A percentile compares a stretch with the other conserved stretches of the same genome.
These are phyloP conservation scores for Pangasius sanitwongsei DNA, from an alignment of 2,797 vertebrate genomes.

Conservation along the genomic window DNA sequence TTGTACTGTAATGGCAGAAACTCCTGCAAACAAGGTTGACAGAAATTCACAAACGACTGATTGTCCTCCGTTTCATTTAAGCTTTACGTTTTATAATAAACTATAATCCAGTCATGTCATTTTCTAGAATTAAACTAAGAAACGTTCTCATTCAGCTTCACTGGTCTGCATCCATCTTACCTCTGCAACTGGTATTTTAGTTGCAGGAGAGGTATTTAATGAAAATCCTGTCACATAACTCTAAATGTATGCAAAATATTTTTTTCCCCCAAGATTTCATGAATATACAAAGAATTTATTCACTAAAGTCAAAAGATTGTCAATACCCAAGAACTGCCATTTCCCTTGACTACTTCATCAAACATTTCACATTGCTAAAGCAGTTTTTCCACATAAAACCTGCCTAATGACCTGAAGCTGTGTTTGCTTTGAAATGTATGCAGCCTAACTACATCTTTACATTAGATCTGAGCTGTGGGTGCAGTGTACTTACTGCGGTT, in stretches of 20 bases:
- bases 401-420: no score
- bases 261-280: neutral
- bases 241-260: neutral
- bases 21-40: no score
- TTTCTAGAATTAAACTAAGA: neutral
- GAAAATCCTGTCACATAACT: neutral
- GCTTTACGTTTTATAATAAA: neutral
- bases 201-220: neutral
- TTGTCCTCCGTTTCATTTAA: neutral
- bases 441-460: neutral
- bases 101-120: neutral
- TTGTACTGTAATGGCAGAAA: no score
- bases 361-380: neutral
- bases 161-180: neutral
- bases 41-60: neutral
- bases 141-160: neutral
- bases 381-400: neutral
- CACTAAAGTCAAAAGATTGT: neutral
- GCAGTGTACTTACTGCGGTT: conserved; percentile 79
- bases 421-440: neutral
- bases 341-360: neutral
- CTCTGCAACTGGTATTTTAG: neutral
- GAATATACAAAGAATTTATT: neutral
- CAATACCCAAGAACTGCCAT: neutral
- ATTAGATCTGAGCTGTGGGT: neutral